phyloP scores from a whole-genome alignment of 2,888 invertebrate species.

The Azorinus chamasolen region DNA sequence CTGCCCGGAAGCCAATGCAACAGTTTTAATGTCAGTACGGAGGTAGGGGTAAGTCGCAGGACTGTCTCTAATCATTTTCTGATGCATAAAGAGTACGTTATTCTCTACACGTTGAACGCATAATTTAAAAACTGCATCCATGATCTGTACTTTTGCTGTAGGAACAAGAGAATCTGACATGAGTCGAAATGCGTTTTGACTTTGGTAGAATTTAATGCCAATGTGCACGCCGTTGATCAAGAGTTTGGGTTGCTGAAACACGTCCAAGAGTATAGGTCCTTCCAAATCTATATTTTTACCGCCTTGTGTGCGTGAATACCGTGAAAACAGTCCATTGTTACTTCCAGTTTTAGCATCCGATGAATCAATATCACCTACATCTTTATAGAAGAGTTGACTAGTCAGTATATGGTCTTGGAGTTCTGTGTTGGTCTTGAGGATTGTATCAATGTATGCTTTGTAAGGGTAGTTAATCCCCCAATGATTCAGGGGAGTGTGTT shows the following conservation, averaged over 20 bases:
- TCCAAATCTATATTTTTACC: slow-evolving; percentile 46
- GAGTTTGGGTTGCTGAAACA: slow-evolving; percentile 41
- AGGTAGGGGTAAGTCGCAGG: slow-evolving; percentile 49
- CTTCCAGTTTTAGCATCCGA: slow-evolving; percentile 30
- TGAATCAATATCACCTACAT: slow-evolving; percentile 23
- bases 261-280: slow-evolving; percentile 33
- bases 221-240: slow-evolving; percentile 47
- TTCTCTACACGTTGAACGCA: slow-evolving; percentile 41
- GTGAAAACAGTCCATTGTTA: slow-evolving; percentile 34
- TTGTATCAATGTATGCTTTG: slow-evolving; percentile 61
- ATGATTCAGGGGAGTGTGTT: slow-evolving; percentile 28
- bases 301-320: slow-evolving; percentile 19
- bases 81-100: slow-evolving; percentile 34
- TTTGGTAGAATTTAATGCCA: slow-evolving; percentile 43
- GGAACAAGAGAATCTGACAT: slow-evolving; percentile 19
- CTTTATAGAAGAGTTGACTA: slow-evolving; percentile 44
- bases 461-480: slow-evolving; percentile 54
- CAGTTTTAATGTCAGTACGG: slow-evolving; percentile 42
- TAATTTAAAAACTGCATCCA: slow-evolving; percentile 45
- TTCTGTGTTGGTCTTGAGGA: slow-evolving; percentile 35
- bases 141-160: slow-evolving; percentile 32
- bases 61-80: slow-evolving; percentile 25
- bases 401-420: not conserved
- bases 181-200: slow-evolving; percentile 36
- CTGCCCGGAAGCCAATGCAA: slow-evolving; percentile 44